Conservation (phyloP, 2,113 vertebrate genomes). For the Pelecanus crispus region DNA sequence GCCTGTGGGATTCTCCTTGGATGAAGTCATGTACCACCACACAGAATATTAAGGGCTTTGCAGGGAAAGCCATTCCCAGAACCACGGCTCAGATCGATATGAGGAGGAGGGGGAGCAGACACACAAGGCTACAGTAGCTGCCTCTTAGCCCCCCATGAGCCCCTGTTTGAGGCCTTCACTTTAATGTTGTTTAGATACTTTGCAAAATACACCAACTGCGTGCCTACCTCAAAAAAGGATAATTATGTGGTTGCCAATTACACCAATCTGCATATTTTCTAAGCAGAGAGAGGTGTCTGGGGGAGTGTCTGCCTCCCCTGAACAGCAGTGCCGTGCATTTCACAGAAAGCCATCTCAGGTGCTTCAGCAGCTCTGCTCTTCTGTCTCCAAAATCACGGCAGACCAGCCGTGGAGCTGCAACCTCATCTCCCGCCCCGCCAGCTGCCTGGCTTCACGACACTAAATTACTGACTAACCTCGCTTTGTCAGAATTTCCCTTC, state of each 20-base stretch:
- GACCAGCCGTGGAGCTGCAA: neutral
- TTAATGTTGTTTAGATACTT: neutral
- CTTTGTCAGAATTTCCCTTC: constrained; percentile 22
- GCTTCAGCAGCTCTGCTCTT: neutral
- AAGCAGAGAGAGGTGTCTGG: neutral
- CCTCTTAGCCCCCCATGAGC: neutral
- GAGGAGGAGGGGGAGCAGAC: neutral
- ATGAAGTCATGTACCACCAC: constrained; percentile 66
- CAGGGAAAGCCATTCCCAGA: constrained; percentile 27
- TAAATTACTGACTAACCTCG: neutral
- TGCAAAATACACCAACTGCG: neutral
- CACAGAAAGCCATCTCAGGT: neutral
- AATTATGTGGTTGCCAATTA: constrained; percentile 6
- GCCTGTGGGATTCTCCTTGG: constrained; percentile 57
- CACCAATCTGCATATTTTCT: neutral
- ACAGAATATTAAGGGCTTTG: constrained; percentile 32
- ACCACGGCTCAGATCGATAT: neutral
- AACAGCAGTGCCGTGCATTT: accelerated
- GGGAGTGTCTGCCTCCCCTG: neutral
- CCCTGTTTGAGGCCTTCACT: neutral
- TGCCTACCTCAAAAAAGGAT: neutral
- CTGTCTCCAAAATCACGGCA: accelerated
- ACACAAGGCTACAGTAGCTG: neutral
- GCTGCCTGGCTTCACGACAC: neutral
- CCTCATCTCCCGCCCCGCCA: neutral